These are phyloP conservation scores for Linnaemya vulpina DNA, from an alignment of 2,888 invertebrate species.

Conservation along the genomic window DNA sequence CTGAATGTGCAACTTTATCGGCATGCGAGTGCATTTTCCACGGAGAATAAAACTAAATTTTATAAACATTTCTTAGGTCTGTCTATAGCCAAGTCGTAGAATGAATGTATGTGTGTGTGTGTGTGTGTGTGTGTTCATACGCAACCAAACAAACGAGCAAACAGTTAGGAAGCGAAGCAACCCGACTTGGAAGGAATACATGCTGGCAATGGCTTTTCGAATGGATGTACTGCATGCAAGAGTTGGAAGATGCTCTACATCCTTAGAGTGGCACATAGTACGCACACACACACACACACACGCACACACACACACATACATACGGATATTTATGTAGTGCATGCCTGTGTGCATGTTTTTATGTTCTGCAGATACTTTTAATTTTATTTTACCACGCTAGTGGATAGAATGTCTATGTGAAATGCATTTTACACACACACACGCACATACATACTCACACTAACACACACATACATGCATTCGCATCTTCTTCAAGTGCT, in stretches of 20 bases:
- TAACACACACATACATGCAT: not conserved
- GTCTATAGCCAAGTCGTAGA: not conserved
- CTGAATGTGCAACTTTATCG: constrained; percentile 61
- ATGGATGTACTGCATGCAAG: constrained; percentile 2
- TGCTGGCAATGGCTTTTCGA: not conserved
- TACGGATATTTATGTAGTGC: too few species aligned
- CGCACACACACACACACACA: not conserved
- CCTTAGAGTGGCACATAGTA: not conserved
- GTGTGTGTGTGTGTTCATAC: not conserved
- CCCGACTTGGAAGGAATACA: constrained; percentile 1
- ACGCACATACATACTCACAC: not conserved
- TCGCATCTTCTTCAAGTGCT: not conserved
- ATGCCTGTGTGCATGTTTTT: not conserved
- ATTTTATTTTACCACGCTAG: constrained; percentile 64
- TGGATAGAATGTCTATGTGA: constrained; percentile 51
- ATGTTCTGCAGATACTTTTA: constrained; percentile 24
- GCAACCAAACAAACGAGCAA: not conserved
- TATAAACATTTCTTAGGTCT: constrained; percentile 27
- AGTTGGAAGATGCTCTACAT: constrained; percentile 54
- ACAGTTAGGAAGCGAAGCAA: not conserved
- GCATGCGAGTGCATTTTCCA: constrained; percentile 38
- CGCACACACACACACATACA: not conserved
- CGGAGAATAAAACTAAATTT: constrained; percentile 21
- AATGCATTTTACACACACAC: constrained; percentile 37
- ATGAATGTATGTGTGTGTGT: not conserved